A percentile compares a stretch with the other conserved stretches of the same genome.
Evolutionary conservation across 2,797 vertebrate species (phyloP).

Genomic region (Xiphophorus birchmanni): DNA sequence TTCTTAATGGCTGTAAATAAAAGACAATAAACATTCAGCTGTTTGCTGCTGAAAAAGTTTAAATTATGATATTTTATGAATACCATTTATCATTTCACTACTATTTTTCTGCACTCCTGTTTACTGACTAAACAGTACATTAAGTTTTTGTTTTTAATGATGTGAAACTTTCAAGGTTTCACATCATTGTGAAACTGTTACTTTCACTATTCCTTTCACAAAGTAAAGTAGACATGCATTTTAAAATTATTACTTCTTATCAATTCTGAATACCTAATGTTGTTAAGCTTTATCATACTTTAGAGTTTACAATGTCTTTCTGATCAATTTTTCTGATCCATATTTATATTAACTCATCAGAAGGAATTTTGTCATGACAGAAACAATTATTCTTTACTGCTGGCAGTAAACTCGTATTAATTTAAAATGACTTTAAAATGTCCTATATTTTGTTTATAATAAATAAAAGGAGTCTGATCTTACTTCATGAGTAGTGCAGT

Average conservation of each 20-base stretch:
- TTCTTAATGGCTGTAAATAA: conserved; percentile 1
- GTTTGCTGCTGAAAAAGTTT: background rate
- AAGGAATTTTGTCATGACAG: background rate
- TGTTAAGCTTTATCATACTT: background rate
- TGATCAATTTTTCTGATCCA: background rate
- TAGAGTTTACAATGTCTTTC: background rate
- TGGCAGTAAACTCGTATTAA: conserved; percentile 16
- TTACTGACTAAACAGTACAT: background rate
- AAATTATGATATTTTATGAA: background rate
- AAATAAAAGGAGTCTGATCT: background rate
- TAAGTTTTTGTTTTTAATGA: background rate
- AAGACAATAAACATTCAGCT: background rate
- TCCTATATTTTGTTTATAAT: background rate
- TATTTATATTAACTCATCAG: conserved; percentile 15
- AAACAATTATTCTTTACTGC: background rate
- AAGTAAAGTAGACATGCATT: background rate
- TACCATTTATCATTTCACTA: background rate
- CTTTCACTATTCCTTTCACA: background rate
- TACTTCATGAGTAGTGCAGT: background rate
- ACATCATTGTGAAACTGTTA: background rate
- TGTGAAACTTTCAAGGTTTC: background rate
- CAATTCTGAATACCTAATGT: background rate
- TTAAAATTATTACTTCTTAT: background rate
- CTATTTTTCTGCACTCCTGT: background rate
- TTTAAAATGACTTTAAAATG: background rate